phyloP scores from a whole-genome alignment of 2,888 invertebrate genomes.

The Caenorhabditis uteleia region DNA sequence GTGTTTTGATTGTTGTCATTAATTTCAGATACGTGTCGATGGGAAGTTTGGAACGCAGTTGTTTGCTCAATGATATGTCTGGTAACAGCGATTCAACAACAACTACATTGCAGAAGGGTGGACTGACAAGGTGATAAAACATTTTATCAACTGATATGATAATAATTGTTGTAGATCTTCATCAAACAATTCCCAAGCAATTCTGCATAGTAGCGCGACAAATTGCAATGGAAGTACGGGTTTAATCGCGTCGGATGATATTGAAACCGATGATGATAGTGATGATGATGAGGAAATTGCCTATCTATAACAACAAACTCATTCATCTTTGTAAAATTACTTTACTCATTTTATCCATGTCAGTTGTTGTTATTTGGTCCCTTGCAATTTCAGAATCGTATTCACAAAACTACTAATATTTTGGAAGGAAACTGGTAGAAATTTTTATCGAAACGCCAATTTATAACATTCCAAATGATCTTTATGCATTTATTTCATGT shows the following conservation, averaged over 20 bases:
- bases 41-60: slow-evolving; percentile 37
- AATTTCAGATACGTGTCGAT: slow-evolving; percentile 33
- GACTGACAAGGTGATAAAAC: slow-evolving; percentile 9
- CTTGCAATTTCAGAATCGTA: too few species aligned
- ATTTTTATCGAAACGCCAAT: too few species aligned
- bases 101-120: slow-evolving; percentile 14
- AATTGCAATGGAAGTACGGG: slow-evolving; percentile 31
- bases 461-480: too few species aligned
- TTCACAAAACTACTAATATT: too few species aligned
- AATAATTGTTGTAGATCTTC: slow-evolving; percentile 20
- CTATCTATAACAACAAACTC: slow-evolving; percentile 27
- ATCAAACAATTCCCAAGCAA: slow-evolving; percentile 15
- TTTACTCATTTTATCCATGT: too few species aligned
- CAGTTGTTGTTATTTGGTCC: too few species aligned
- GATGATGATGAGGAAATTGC: slow-evolving; percentile 37
- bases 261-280: slow-evolving; percentile 8
- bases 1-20: background rate
- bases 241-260: slow-evolving; percentile 16
- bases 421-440: too few species aligned
- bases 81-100: slow-evolving; percentile 30
- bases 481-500: too few species aligned
- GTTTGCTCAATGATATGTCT: slow-evolving; percentile 33
- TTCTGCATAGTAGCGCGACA: slow-evolving; percentile 17
- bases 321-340: too few species aligned
- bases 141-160: too few species aligned